Percentiles rank a stretch among this genome's conserved stretches.
Evolutionary conservation across 2,797 vertebrate genomes (phyloP).

Genomic region (Streptopelia turtur): DNA sequence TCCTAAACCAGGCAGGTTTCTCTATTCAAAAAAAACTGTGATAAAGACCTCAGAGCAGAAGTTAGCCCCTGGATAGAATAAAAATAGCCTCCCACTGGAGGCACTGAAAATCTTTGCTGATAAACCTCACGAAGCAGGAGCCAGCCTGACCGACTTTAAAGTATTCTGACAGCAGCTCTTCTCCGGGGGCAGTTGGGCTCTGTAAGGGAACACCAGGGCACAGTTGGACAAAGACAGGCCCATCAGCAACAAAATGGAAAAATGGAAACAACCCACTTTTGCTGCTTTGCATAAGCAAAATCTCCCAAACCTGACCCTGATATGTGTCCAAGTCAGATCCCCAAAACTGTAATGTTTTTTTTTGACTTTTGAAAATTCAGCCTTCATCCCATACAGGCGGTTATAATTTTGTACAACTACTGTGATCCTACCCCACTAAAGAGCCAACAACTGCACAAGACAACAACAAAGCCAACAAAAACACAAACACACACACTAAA

Average conservation of each 20-base stretch:
- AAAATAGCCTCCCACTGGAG: conserved; percentile 60
- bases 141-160: conserved; percentile 58
- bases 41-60: conserved; percentile 39
- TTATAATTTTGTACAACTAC: neutral
- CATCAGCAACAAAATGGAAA: neutral
- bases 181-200: neutral
- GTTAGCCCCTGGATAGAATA: conserved; percentile 42
- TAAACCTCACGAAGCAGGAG: conserved; percentile 50
- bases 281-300: neutral
- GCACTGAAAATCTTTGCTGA: conserved; percentile 61
- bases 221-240: conserved; percentile 30
- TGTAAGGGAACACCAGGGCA: neutral
- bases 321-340: neutral
- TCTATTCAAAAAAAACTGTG: neutral
- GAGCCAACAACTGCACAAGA: neutral
- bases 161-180: conserved; percentile 65
- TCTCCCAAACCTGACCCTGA: neutral
- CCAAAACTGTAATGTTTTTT: neutral
- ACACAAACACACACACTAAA: neutral
- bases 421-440: neutral
- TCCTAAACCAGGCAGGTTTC: conserved; percentile 32
- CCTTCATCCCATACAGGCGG: neutral
- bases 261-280: neutral
- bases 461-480: neutral
- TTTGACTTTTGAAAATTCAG: neutral